A percentile compares a stretch with the other conserved stretches of the same genome.
Conservation (phyloP, 2,797 vertebrate genomes). For the Sebastolobus alascanus region DNA sequence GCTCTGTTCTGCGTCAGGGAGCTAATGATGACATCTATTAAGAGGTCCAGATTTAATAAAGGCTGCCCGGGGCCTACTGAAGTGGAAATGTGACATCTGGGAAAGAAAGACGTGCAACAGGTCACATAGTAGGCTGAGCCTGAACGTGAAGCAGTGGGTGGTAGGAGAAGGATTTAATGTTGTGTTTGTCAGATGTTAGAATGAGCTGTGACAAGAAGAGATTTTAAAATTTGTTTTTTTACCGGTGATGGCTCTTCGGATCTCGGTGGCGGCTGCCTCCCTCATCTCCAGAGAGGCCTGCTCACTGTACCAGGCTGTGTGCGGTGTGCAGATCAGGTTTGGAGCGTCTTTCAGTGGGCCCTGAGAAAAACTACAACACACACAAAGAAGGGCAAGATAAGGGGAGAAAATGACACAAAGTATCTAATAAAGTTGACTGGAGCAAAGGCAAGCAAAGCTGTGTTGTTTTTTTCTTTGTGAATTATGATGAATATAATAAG, state of each 20-base stretch:
- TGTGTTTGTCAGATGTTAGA: neutral
- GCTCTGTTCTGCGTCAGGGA: slow-evolving; percentile 35
- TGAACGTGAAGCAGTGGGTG: neutral
- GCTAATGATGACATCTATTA: slow-evolving; percentile 76
- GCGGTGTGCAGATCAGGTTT: slow-evolving; percentile 96
- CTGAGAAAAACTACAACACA: slow-evolving; percentile 90
- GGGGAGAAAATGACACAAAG: neutral
- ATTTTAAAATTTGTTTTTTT: neutral
- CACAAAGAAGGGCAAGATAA: neutral
- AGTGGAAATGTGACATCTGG: slow-evolving; percentile 74
- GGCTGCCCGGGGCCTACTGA: slow-evolving; percentile 53
- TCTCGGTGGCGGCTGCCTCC: slow-evolving; percentile 96
- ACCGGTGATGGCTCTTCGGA: slow-evolving; percentile 96
- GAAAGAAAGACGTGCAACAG: slow-evolving; percentile 51
- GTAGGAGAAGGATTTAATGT: neutral
- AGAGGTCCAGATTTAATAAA: slow-evolving; percentile 73
- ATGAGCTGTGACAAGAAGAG: neutral
- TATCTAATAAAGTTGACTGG: neutral
- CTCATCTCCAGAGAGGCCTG: slow-evolving; percentile 98
- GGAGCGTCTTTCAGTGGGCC: slow-evolving; percentile 96
- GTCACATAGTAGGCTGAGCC: slow-evolving; percentile 8
- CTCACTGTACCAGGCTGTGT: slow-evolving; percentile 99
- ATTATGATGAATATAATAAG: neutral
- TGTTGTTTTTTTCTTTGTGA: neutral
- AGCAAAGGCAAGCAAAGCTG: neutral